Percentiles rank a stretch among this genome's conserved stretches.
Evolutionary conservation across 92 coral and sea anemone species (phyloP).

Genomic region (Anthopleura xanthogrammica): DNA sequence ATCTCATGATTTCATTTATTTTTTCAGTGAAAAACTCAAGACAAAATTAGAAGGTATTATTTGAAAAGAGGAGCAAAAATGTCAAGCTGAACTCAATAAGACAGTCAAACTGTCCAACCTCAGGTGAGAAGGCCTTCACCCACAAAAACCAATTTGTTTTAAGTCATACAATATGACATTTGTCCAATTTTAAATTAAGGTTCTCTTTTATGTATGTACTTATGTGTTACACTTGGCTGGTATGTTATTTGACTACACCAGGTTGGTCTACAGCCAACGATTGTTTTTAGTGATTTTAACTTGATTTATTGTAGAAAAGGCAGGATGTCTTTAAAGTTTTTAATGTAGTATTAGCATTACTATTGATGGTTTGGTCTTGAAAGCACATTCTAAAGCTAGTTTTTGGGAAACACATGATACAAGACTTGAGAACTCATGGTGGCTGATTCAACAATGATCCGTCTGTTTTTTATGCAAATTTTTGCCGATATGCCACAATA

Average conservation of each 20-base stretch:
- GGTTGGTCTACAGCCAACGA: conserved; percentile 4
- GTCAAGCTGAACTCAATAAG: not conserved
- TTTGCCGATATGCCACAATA: not conserved
- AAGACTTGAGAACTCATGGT: conserved; percentile 5
- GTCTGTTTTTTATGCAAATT: conserved; percentile 33
- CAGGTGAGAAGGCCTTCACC: conserved; percentile 27
- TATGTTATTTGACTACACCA: conserved; percentile 16
- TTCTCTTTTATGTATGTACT: conserved; percentile 13
- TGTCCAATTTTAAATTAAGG: conserved; percentile 31
- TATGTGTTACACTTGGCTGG: not conserved
- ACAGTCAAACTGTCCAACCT: conserved; percentile 30
- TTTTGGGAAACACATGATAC: conserved; percentile 17
- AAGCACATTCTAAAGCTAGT: not conserved
- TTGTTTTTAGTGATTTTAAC: conserved; percentile 4
- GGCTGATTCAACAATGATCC: not conserved
- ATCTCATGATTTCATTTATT: not conserved
- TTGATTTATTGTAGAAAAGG: conserved; percentile 36
- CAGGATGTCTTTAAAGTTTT: conserved; percentile 6
- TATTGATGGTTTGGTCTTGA: conserved; percentile 21
- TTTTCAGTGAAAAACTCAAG: not conserved
- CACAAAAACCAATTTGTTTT: conserved; percentile 16
- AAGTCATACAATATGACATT: conserved; percentile 31
- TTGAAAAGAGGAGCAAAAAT: conserved; percentile 9
- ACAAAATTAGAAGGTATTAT: conserved; percentile 8
- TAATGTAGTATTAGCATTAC: not conserved